Evolutionary conservation across 2,797 vertebrate species (phyloP), one percentile per base, ranked within the genome.

Genomic region (Amblyopsis hoosieri): DNA sequence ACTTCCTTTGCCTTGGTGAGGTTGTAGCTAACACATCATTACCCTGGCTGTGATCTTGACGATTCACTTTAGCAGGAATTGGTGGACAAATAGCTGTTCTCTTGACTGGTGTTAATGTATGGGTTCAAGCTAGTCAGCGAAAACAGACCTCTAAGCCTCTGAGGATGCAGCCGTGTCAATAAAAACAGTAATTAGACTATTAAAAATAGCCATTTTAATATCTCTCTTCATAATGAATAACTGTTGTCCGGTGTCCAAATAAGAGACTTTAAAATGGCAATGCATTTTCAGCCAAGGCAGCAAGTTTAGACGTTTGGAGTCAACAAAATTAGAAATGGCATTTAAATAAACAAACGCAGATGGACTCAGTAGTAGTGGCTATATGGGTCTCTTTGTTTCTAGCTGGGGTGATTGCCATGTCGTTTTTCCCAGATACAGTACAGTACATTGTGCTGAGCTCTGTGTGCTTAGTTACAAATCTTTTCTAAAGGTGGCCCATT

Each of bases 161-260:
- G 74, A 80, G 85, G 83, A 88, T 85, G 77, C 71, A 66, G 77
- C 68, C 76, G 17, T 76, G 66, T 86, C 87, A 90, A 81, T 89
- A 88, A 90, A 91, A 81, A 70, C 57, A 53, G 69, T 72, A 23
- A 23, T 3, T 23, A 23, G 23, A 23, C 23, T 23, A 23, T 23
- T 23, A 23, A 23, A 23, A 23, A 23, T 23, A 77, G 64, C 79
- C 71, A 71, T 88, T 85, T 23, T 80, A 80, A 79, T 87, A 63
- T 68, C 74, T 72, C 59, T 74, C 80, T 79, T 85, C 81, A 75
- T 71, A 80, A 63, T 77, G 71, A 86, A 81, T 75, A 83, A 76
- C 65, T 80, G 84, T 79, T 61, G 67, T 78, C 47, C 64, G 23
- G 42, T 19, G 69, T 71, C 72, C 71, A 78, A 23, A 74, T 11